Percentiles rank a stretch among this genome's conserved stretches.
phyloP scores from a whole-genome alignment of 2,797 vertebrate genomes.

The Alexandromys oeconomus region DNA sequence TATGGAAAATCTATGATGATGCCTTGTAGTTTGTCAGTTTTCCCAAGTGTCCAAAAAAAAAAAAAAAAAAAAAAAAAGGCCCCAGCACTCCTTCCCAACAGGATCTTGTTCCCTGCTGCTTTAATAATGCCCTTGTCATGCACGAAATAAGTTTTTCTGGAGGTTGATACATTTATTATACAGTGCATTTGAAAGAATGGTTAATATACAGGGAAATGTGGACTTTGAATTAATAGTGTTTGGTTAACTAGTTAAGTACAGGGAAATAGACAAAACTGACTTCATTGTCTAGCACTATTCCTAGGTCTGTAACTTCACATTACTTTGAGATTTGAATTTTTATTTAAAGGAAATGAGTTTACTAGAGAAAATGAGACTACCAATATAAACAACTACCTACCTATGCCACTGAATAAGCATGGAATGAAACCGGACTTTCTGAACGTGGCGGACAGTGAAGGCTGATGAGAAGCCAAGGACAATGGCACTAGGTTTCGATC shows the following conservation, averaged over 20 bases:
- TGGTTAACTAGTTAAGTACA: conserved; percentile 7
- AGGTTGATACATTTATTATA: conserved; percentile 26
- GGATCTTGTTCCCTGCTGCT: background rate
- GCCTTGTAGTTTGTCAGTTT: background rate
- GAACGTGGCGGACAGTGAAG: no score
- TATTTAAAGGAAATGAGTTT: conserved; percentile 1
- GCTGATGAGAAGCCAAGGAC: no score
- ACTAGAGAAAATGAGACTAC: background rate
- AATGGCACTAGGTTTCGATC: no score
- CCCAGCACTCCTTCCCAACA: background rate
- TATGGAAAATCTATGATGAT: background rate
- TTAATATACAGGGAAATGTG: conserved; percentile 3
- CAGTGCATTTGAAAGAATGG: conserved; percentile 21
- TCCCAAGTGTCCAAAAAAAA: background rate
- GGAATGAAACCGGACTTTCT: no score
- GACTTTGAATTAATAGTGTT: conserved; percentile 30
- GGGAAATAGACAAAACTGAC: background rate
- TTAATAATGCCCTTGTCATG: background rate
- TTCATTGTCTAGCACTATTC: background rate
- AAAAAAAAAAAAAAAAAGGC: no score
- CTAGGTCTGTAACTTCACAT: background rate
- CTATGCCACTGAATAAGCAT: no score
- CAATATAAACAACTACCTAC: background rate
- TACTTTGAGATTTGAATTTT: conserved; percentile 15
- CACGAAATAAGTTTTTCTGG: conserved; percentile 10